These are phyloP conservation scores for Vireo griseus DNA, from an alignment of 2,797 vertebrate species.

Conservation along the genomic window DNA sequence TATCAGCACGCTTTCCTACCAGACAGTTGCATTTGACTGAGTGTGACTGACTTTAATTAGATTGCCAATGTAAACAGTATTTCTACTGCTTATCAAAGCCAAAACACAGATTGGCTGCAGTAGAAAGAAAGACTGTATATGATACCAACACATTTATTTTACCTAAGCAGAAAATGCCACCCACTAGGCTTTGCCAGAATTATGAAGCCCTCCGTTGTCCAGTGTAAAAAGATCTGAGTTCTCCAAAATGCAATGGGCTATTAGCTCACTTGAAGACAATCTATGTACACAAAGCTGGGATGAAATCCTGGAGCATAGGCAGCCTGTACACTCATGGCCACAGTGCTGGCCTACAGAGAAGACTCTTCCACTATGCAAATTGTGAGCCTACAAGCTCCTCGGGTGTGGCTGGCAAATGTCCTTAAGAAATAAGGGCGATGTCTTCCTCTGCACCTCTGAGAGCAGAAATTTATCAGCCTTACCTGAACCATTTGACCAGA, in stretches of 20 bases:
- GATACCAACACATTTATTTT: neutral
- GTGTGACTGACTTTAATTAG: neutral
- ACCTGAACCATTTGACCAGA: neutral
- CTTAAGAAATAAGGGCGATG: neutral
- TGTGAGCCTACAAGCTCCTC: neutral
- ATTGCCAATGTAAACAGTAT: neutral
- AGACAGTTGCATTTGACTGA: neutral
- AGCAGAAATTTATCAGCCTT: neutral
- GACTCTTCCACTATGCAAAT: rapidly evolving
- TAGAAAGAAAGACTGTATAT: neutral
- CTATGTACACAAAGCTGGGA: neutral
- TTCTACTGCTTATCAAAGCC: neutral
- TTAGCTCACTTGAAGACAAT: neutral
- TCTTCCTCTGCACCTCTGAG: neutral
- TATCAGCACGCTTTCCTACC: neutral
- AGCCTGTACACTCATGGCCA: neutral
- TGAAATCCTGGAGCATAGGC: neutral
- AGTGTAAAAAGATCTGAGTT: neutral
- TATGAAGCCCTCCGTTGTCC: neutral
- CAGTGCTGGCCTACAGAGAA: neutral
- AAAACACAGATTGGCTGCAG: neutral
- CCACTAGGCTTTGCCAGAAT: neutral
- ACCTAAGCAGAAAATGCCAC: neutral
- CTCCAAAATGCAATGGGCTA: neutral
- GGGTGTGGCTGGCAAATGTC: neutral